Percentiles rank a stretch among this genome's conserved stretches.
Evolutionary conservation across 1,140 invertebrate genomes (phyloP).

Genomic region (Ceratoteleas bidentatus): DNA sequence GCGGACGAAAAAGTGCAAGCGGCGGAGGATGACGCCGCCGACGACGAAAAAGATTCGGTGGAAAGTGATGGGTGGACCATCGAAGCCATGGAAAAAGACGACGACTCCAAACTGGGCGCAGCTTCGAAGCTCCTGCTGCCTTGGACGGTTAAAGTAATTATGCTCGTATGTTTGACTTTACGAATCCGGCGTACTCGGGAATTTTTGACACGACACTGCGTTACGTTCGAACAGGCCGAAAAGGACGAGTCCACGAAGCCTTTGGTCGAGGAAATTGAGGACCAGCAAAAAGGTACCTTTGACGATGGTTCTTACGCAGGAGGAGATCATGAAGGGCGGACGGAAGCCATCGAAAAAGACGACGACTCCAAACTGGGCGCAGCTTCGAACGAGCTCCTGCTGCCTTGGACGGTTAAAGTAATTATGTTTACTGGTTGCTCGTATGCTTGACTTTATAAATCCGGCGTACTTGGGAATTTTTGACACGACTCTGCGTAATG

Average conservation of each 20-base stretch:
- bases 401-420: slow-evolving; percentile 64
- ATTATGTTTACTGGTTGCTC: slow-evolving; percentile 31
- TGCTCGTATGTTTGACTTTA: slow-evolving; percentile 4
- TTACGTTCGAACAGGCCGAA: slow-evolving; percentile 22
- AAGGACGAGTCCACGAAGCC: slow-evolving; percentile 8
- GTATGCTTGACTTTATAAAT: slow-evolving; percentile 9
- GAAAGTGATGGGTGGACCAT: slow-evolving; percentile 69
- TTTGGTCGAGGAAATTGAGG: slow-evolving; percentile 32
- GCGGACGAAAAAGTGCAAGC: slow-evolving; percentile 61
- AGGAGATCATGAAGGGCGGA: neutral
- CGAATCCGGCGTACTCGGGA: neutral
- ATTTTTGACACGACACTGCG: slow-evolving; percentile 11
- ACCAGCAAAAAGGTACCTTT: neutral
- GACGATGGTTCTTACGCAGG: neutral
- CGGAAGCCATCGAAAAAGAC: slow-evolving; percentile 56
- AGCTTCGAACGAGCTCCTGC: slow-evolving; percentile 42
- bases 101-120: slow-evolving; percentile 25
- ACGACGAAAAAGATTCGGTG: slow-evolving; percentile 63
- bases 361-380: slow-evolving; percentile 27
- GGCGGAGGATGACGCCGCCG: slow-evolving; percentile 47
- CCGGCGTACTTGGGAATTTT: slow-evolving; percentile 3
- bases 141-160: slow-evolving; percentile 58
- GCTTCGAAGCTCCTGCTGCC: slow-evolving; percentile 59
- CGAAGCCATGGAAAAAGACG: slow-evolving; percentile 57
- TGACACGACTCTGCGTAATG: slow-evolving; percentile 1